Conservation (phyloP, 2,113 vertebrate genomes). For the Nettapus auritus region DNA sequence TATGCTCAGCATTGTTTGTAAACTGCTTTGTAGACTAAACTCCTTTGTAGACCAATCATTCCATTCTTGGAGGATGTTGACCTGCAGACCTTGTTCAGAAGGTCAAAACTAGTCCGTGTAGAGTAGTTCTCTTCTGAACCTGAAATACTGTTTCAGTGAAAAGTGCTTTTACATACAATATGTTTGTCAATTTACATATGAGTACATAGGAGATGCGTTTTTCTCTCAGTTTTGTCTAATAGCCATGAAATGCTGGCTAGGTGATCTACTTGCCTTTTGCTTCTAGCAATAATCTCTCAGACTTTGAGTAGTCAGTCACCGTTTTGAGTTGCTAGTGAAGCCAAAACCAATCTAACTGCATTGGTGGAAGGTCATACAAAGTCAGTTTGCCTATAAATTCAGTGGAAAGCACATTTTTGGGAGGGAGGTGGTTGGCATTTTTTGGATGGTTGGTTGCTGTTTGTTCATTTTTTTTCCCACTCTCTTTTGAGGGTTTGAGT, state of each 20-base stretch:
- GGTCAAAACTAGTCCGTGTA: background rate
- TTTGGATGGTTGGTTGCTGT: background rate
- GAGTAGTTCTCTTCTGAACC: background rate
- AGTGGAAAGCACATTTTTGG: background rate
- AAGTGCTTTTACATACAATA: background rate
- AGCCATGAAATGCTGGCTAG: background rate
- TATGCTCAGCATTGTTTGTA: background rate
- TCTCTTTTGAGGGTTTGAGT: background rate
- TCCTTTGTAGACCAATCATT: background rate
- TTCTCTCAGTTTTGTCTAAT: background rate
- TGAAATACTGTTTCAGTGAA: background rate
- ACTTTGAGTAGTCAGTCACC: background rate
- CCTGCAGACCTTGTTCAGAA: background rate
- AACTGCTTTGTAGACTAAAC: background rate
- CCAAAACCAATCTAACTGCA: background rate
- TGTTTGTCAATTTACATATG: background rate
- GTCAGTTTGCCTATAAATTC: background rate
- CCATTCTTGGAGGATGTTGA: background rate
- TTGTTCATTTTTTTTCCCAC: background rate
- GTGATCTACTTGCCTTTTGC: background rate
- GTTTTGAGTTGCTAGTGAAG: background rate
- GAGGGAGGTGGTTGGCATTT: accelerated
- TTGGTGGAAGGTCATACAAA: background rate
- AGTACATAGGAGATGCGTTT: background rate
- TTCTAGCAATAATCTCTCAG: background rate